These are phyloP conservation scores for Charina bottae DNA, from an alignment of 2,113 vertebrate species.

Conservation along the genomic window DNA sequence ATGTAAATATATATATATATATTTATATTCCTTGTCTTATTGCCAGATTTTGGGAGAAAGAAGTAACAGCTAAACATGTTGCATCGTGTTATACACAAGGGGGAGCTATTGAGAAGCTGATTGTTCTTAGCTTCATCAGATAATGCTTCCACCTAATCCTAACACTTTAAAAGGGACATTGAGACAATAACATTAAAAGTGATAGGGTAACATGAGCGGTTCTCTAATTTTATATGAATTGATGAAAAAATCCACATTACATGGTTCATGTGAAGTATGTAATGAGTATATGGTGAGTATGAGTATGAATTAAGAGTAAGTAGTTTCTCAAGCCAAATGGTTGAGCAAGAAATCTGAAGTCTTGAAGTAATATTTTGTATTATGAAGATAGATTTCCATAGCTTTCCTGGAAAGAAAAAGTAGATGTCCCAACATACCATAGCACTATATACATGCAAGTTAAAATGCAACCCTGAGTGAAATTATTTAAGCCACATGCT, in stretches of 20 bases:
- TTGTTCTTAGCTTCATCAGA: conserved; percentile 6
- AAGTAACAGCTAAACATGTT: conserved; percentile 10
- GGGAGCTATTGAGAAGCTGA: conserved; percentile 64
- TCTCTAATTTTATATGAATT: not conserved
- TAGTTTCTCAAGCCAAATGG: conserved; percentile 7
- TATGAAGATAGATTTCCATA: not conserved
- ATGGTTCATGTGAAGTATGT: not conserved
- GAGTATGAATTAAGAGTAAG: not conserved
- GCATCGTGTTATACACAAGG: conserved; percentile 61
- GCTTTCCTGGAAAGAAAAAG: not conserved
- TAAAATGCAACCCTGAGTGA: not conserved
- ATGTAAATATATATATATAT: no score
- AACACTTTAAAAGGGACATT: not conserved
- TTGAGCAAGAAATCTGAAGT: not conserved
- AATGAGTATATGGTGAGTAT: not conserved
- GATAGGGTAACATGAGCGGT: not conserved
- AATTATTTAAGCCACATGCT: not conserved
- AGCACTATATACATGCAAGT: no score
- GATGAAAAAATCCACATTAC: conserved; percentile 4
- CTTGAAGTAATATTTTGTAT: not conserved
- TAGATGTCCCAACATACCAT: not conserved
- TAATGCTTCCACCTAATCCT: not conserved
- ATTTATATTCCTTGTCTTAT: not conserved
- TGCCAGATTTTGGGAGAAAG: not conserved
- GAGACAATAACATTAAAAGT: conserved; percentile 12